A percentile compares a stretch with the other conserved stretches of the same genome.
phyloP scores from a whole-genome alignment of 2,797 vertebrate species.

The Heteromormyrus szaboi region DNA sequence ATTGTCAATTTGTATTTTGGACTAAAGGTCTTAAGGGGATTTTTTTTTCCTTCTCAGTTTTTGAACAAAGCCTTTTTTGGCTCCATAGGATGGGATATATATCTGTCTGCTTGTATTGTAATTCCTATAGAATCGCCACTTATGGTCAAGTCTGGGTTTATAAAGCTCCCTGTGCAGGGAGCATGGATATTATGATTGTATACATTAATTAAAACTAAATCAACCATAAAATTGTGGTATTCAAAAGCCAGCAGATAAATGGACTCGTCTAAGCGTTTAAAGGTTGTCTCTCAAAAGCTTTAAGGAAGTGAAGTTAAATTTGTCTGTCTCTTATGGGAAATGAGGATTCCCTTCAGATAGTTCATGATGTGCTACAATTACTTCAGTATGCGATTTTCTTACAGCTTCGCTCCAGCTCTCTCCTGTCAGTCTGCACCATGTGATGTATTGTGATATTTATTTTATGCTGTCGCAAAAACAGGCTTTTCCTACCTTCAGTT shows the following conservation, averaged over 20 bases:
- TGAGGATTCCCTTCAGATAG: not conserved
- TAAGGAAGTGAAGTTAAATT: not conserved
- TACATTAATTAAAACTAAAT: slow-evolving; percentile 1
- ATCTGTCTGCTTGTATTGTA: slow-evolving; percentile 29
- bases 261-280: not conserved
- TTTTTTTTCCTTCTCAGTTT: slow-evolving; percentile 22
- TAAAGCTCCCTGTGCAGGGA: slow-evolving; percentile 8
- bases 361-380: not conserved
- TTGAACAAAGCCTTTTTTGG: slow-evolving; percentile 15
- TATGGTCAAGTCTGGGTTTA: slow-evolving; percentile 19
- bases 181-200: not conserved
- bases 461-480: slow-evolving; percentile 9
- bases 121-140: slow-evolving; percentile 30
- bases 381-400: not conserved
- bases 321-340: not conserved
- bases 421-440: not conserved
- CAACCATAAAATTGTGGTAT: not conserved
- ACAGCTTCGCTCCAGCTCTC: not conserved
- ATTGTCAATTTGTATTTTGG: slow-evolving; percentile 31
- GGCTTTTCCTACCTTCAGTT: slow-evolving; percentile 1
- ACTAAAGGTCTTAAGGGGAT: slow-evolving; percentile 23
- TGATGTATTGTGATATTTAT: slow-evolving; percentile 5
- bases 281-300: not conserved
- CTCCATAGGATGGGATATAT: slow-evolving; percentile 15
- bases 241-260: not conserved